Evolutionary conservation across 2,113 vertebrate species (phyloP), one percentile per base, ranked within the genome.

Genomic region (Pholis gunnellus): DNA sequence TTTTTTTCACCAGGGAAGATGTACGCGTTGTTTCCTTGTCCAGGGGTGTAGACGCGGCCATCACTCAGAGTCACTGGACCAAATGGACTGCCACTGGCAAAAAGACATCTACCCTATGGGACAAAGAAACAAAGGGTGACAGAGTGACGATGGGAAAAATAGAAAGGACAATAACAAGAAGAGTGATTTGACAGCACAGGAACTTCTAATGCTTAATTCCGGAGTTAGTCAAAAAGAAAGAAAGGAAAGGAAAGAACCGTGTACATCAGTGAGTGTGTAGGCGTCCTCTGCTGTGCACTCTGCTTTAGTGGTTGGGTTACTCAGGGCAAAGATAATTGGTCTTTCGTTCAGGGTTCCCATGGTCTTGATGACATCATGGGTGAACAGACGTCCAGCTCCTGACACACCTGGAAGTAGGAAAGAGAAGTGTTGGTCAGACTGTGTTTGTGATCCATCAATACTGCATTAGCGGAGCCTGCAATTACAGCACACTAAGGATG

Each of bases 261-360:
- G 34, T 94, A 98, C 98, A 93, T 99, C 94, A 22, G 97, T 98
- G 15, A 97, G 72, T 0, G 90, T 96, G 77, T 99, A 99, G 0
- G 98, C 98, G 1, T 99, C 98, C 88, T 99, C 98, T 0, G 98
- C 97, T 0, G 97, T 99, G 90, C 98, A 99, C 75, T 99, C 98
- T 0, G 98, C 97, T 88, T 97, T 97, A 3, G 40, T 91, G 0
- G 98, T 99, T 1, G 98, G 98, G 92, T 99, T 99, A 83, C 98
- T 99, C 1, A 99, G 93, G 0, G 98, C 98, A 83, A 99, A 99
- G 71, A 99, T 97, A 22, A 99, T 94, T 60, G 98, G 98, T 0
- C 93, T 93, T 64, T 99, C 95, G 15, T 99, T 99, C 82, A 97
- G 93, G 0, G 90, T 42, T 4, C 94, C 97, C 97, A 99, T 99